Evolutionary conservation across 1,140 invertebrate species (phyloP).

Genomic region (Leptinotarsa lineolata): DNA sequence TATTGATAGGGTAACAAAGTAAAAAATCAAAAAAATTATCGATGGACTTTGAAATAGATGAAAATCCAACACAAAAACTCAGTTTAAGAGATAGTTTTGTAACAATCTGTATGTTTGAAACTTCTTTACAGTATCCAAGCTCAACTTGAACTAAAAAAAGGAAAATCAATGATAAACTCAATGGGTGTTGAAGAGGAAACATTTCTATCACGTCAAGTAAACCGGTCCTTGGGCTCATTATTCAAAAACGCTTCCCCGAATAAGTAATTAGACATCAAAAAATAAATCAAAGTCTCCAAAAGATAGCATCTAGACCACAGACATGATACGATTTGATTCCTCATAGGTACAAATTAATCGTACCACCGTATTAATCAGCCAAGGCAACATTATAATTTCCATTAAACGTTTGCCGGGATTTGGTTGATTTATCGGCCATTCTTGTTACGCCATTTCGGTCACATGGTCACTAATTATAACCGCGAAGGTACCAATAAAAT

Average conservation of each 20-base stretch:
- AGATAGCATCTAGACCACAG: slow-evolving; percentile 16
- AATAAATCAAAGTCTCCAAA: slow-evolving; percentile 15
- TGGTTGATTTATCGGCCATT: slow-evolving; percentile 26
- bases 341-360: slow-evolving; percentile 21
- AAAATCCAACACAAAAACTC: no score
- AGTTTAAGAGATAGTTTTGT: no score
- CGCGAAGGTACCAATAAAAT: slow-evolving; percentile 25
- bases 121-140: no score
- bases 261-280: slow-evolving; percentile 17
- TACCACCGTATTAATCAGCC: slow-evolving; percentile 17
- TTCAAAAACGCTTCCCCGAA: neutral
- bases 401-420: slow-evolving; percentile 11
- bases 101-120: no score
- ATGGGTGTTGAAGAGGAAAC: no score
- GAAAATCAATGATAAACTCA: no score
- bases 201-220: no score
- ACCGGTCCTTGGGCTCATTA: neutral
- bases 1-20: no score
- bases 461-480: slow-evolving; percentile 25
- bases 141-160: no score
- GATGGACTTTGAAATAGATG: no score
- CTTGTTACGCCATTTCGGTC: slow-evolving; percentile 19
- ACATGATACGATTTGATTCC: slow-evolving; percentile 18
- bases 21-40: no score
- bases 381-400: slow-evolving; percentile 16